Conservation (phyloP, 2,888 invertebrate species). For the Empis stercorea region DNA sequence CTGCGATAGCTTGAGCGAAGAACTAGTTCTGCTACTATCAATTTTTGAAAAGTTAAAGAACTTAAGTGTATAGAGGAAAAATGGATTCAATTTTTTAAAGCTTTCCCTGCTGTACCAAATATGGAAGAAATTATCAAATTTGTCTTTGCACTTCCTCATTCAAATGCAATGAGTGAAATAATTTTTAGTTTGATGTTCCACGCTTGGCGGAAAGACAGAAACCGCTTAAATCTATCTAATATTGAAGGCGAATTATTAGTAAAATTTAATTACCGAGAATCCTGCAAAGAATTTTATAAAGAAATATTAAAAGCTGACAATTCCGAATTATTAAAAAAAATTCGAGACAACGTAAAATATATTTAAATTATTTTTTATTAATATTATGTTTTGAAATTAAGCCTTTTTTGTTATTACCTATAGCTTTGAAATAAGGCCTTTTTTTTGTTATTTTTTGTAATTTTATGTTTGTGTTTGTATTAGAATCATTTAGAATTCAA, state of each 20-base stretch:
- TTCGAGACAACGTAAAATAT: too few species aligned
- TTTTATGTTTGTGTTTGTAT: too few species aligned
- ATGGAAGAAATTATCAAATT: background rate
- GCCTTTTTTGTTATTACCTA: too few species aligned
- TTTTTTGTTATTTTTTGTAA: too few species aligned
- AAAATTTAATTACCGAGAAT: background rate
- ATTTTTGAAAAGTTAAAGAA: too few species aligned
- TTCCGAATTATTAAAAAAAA: too few species aligned
- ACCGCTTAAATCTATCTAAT: background rate
- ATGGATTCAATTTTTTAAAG: background rate
- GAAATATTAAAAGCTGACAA: background rate
- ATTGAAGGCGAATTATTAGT: background rate
- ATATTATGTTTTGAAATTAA: too few species aligned
- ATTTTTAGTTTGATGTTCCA: background rate
- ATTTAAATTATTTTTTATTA: too few species aligned
- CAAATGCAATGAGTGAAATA: background rate
- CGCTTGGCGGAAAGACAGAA: background rate
- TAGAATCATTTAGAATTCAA: too few species aligned
- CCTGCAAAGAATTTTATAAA: background rate
- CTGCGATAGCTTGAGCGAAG: background rate
- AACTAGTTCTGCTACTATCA: background rate
- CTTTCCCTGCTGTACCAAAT: background rate
- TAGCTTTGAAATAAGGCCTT: too few species aligned
- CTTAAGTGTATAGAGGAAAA: background rate
- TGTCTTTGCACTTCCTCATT: background rate